Conservation (phyloP, 53 echinoderm and acorn worm genomes). For the Apostichopus leukothele region DNA sequence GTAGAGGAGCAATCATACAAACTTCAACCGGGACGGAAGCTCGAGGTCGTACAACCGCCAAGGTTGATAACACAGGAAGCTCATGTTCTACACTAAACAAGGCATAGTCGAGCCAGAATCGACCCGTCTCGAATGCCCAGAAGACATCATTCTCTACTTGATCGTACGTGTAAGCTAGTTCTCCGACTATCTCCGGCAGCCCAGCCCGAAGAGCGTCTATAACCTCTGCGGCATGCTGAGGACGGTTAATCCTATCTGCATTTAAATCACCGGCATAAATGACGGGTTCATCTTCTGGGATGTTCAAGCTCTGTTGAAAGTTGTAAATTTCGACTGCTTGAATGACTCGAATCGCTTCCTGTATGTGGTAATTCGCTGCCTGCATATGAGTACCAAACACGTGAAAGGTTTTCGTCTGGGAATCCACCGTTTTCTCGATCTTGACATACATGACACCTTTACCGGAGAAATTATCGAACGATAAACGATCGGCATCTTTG, state of each 20-base stretch:
- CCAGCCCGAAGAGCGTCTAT: conserved; percentile 47
- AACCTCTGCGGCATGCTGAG: conserved; percentile 56
- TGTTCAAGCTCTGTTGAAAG: conserved; percentile 51
- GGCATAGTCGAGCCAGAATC: conserved; percentile 66
- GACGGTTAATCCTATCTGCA: conserved; percentile 42
- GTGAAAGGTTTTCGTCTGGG: conserved; percentile 60
- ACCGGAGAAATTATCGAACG: conserved; percentile 66
- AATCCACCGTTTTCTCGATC: conserved; percentile 68
- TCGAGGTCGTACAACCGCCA: conserved; percentile 51
- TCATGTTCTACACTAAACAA: conserved; percentile 56
- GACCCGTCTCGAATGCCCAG: conserved; percentile 40
- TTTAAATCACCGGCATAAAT: conserved; percentile 90
- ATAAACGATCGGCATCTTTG: conserved; percentile 48
- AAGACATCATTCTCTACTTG: conserved; percentile 67
- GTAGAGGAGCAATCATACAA: conserved; percentile 53
- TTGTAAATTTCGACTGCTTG: conserved; percentile 77
- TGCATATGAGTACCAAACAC: conserved; percentile 93
- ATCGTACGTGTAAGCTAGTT: conserved; percentile 66
- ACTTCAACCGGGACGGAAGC: conserved; percentile 55
- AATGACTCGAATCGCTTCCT: conserved; percentile 56
- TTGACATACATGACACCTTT: conserved; percentile 87
- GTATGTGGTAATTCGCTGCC: conserved; percentile 53
- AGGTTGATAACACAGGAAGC: conserved; percentile 39
- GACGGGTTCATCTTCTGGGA: conserved; percentile 73
- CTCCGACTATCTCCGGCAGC: conserved; percentile 69